phyloP scores from a whole-genome alignment of 2,797 vertebrate genomes.

The Chromis chromis region DNA sequence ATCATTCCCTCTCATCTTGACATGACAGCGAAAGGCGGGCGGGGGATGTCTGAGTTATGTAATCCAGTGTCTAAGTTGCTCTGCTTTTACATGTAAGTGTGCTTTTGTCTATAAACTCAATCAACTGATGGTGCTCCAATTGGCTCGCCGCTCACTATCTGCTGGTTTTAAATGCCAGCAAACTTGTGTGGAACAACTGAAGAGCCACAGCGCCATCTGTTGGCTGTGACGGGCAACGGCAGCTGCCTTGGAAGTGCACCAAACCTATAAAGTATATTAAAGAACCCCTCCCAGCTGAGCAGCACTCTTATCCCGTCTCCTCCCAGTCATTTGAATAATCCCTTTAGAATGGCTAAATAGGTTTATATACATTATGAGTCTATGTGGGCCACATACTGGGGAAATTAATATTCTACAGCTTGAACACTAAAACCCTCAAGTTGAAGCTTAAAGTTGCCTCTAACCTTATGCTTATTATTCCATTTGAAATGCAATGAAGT shows the following conservation, averaged over 20 bases:
- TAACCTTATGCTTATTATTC: background rate
- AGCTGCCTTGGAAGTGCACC: slow-evolving; percentile 6
- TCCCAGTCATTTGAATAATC: slow-evolving; percentile 39
- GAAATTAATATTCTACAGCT: slow-evolving; percentile 23
- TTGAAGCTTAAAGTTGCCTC: slow-evolving; percentile 6
- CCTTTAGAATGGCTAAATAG: slow-evolving; percentile 30
- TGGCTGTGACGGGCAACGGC: background rate
- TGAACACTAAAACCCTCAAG: slow-evolving; percentile 13
- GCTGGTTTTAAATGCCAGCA: background rate
- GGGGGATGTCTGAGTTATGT: slow-evolving; percentile 51
- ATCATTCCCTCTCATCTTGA: slow-evolving; percentile 24
- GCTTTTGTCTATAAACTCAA: slow-evolving; percentile 67
- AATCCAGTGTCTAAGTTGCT: slow-evolving; percentile 53
- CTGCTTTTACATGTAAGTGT: slow-evolving; percentile 41
- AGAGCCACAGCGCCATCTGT: slow-evolving; percentile 82
- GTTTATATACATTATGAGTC: slow-evolving; percentile 42
- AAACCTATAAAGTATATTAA: background rate
- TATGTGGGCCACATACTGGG: background rate
- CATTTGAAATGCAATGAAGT: slow-evolving; percentile 1
- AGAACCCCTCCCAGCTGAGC: slow-evolving; percentile 18
- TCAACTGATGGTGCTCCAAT: slow-evolving; percentile 47
- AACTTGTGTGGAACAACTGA: slow-evolving; percentile 14
- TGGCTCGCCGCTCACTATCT: slow-evolving; percentile 32
- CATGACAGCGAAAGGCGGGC: slow-evolving; percentile 37
- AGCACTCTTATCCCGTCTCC: slow-evolving; percentile 29